Evolutionary conservation across 2,797 vertebrate species (phyloP), one percentile per base, ranked within the genome.

Genomic region (Prunella strophiata): DNA sequence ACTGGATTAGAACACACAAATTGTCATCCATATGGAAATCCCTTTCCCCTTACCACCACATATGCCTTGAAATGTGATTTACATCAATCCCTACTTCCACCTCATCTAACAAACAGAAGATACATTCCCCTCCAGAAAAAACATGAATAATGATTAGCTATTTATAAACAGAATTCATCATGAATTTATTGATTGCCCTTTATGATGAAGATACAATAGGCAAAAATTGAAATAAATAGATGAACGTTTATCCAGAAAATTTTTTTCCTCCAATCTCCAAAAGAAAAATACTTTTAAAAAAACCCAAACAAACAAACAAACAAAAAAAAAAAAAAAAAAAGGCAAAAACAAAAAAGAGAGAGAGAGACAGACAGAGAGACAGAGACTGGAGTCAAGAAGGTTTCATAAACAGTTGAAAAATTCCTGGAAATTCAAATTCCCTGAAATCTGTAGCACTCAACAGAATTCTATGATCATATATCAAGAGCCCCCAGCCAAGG

Each of bases 11-110:
- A 86, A 62, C 16, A 65, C 22, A 86, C 26, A 96, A 85, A 78
- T 68, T 83, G 75, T 70, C 82, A 93, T 91, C 80, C 85, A 79
- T 81, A 88, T 77, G 83, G 89, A 96, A 90, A 90, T 93, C 30
- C 42, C 48, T 72, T 90, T 95, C 85, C 88, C 66, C 59, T 74
- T 91, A 84, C 74, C 61, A 79, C 72, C 45, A 85, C 88, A 90
- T 54, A 93, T 13, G 40, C 62, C 65, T 94, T 93, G 95, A 96
- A 88, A 94, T 48, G 55, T 91, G 85, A 87, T 81, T 95, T 94
- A 71, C 58, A 94, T 79, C 77, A 79, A 83, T 40, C 76, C 77
- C 75, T n/a, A 38, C 50, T 97, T 88, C 88, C 86, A 96, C 57
- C 52, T 82, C 63, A 90, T 63, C 45, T 88, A 86, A 72, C 57